phyloP scores from a whole-genome alignment of 2,797 vertebrate genomes.

The Lophura swinhoii region DNA sequence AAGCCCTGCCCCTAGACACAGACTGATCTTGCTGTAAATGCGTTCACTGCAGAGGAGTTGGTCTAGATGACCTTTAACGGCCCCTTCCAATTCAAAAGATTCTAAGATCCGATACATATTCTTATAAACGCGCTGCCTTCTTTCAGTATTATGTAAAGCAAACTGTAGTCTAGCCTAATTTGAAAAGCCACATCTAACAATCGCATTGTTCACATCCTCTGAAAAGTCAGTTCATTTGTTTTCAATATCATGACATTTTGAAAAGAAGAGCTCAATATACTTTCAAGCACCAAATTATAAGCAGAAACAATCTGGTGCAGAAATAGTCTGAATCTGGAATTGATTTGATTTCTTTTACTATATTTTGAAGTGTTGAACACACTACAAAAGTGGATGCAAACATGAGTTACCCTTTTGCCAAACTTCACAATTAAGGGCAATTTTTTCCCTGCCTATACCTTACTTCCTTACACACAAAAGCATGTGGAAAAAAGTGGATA shows the following conservation, averaged over 20 bases:
- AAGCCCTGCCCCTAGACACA: too few relatives aligned
- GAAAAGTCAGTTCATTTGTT: background rate
- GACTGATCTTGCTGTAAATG: too few relatives aligned
- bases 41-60: too few relatives aligned
- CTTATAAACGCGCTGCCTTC: background rate
- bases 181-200: background rate
- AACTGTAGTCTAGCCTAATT: background rate
- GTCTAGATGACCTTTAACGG: too few relatives aligned
- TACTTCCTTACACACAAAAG: background rate
- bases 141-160: background rate
- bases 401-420: background rate
- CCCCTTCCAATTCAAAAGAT: too few relatives aligned
- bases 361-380: background rate
- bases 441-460: background rate
- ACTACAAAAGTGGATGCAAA: background rate
- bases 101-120: background rate
- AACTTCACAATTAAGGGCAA: background rate
- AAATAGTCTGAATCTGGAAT: background rate
- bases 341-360: background rate
- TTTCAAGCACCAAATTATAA: too few relatives aligned
- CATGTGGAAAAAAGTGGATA: background rate
- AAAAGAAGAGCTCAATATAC: too few relatives aligned
- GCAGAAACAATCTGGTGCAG: background rate
- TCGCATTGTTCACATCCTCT: background rate
- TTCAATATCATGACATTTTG: background rate